Evolutionary conservation across 2,888 invertebrate genomes (phyloP).

Genomic region (Leucophenga montana): DNA sequence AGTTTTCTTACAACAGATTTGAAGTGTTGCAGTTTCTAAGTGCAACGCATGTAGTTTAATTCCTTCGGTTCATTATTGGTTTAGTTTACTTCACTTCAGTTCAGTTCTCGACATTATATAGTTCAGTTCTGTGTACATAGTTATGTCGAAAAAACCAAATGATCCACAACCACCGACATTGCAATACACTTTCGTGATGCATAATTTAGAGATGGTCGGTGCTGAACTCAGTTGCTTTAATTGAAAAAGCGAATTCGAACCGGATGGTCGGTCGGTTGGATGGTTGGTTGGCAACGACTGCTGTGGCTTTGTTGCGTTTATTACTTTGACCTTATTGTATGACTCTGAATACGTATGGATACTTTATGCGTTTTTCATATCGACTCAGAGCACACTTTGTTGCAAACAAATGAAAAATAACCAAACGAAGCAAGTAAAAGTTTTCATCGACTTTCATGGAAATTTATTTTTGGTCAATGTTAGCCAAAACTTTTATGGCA

Average conservation of each 20-base stretch:
- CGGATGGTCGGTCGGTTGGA: not conserved
- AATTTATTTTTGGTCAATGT: no score
- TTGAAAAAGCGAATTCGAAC: not conserved
- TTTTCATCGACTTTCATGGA: no score
- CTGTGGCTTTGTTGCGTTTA: no score
- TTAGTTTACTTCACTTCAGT: not conserved
- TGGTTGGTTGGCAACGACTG: not conserved
- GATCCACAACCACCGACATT: constrained; percentile 14
- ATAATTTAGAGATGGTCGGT: constrained; percentile 10
- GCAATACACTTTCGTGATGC: constrained; percentile 18
- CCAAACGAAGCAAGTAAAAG: not conserved
- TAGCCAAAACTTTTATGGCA: not conserved
- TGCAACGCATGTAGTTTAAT: not conserved
- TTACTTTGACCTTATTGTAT: no score
- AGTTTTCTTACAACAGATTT: constrained; percentile 3
- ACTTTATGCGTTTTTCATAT: no score
- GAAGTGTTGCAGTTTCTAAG: not conserved
- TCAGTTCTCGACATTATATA: not conserved
- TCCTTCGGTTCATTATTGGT: not conserved
- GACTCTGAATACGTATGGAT: no score
- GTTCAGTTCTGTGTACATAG: not conserved
- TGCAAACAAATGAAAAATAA: not conserved
- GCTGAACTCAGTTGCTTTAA: constrained; percentile 6
- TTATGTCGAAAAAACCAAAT: constrained; percentile 4
- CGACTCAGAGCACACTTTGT: not conserved